Percentiles rank a stretch among this genome's conserved stretches.
These are phyloP conservation scores for Rotaria sp. DNA, from an alignment of 2,888 invertebrate genomes.

Conservation along the genomic window DNA sequence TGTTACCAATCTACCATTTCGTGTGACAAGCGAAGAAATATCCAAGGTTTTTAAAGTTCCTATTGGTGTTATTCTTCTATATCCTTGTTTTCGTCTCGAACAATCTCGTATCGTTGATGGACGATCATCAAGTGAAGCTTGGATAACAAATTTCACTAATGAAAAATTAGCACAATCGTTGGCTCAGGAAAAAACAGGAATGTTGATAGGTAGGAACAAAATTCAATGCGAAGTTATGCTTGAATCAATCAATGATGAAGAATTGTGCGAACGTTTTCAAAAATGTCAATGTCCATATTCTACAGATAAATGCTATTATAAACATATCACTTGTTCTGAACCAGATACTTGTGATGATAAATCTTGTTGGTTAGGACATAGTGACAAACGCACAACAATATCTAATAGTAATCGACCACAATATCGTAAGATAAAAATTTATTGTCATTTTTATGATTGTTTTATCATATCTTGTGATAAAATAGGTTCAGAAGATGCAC, in stretches of 20 bases:
- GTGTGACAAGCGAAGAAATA: background rate
- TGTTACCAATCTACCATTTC: background rate
- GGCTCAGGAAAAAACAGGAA: background rate
- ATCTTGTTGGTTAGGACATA: background rate
- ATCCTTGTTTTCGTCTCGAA: background rate
- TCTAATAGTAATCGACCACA: background rate
- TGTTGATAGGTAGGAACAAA: background rate
- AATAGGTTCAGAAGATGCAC: background rate
- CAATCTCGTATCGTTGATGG: background rate
- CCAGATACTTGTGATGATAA: background rate
- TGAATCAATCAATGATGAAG: background rate
- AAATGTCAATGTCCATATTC: background rate
- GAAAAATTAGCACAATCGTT: background rate
- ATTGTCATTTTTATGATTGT: background rate
- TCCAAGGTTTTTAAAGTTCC: background rate
- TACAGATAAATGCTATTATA: background rate
- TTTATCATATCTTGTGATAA: background rate
- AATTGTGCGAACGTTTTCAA: background rate
- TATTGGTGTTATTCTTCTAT: background rate
- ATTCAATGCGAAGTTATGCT: background rate
- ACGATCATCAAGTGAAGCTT: background rate
- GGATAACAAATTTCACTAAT: background rate
- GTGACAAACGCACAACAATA: background rate
- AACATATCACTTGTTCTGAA: background rate
- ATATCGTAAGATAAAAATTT: background rate